Percentiles rank a stretch among this genome's conserved stretches.
phyloP scores from a whole-genome alignment of 2,113 vertebrate species.

The Eulemur macaco region DNA sequence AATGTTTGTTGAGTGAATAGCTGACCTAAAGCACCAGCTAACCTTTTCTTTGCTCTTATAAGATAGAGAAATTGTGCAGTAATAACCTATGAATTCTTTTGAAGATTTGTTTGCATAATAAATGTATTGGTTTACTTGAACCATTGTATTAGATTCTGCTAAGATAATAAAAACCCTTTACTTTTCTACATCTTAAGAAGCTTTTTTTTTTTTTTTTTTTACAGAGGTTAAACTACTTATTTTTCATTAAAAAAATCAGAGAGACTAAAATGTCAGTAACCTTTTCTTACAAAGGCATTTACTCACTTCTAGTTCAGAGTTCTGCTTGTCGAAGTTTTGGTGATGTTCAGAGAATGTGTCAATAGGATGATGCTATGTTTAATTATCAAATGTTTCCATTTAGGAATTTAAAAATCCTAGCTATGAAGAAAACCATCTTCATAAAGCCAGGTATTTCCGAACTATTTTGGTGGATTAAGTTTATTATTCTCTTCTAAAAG shows the following conservation, averaged over 20 bases:
- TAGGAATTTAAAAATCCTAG: background rate
- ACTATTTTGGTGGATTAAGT: background rate
- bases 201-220: background rate
- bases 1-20: constrained; percentile 35
- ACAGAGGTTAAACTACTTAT: background rate
- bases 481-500: constrained; percentile 9
- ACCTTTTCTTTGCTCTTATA: constrained; percentile 5
- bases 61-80: background rate
- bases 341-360: background rate
- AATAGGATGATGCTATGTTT: background rate
- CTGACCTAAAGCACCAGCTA: background rate
- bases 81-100: background rate
- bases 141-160: background rate
- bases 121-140: background rate
- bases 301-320: background rate
- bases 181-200: background rate
- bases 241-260: background rate
- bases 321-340: background rate
- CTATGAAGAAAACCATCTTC: background rate
- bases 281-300: background rate
- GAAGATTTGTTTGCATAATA: constrained; percentile 35
- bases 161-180: background rate
- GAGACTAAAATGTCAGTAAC: background rate
- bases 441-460: background rate
- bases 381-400: background rate